Base-by-base conservation (phyloP, 2,888 invertebrate genomes). In the Eupithecia subumbrata region DNA sequence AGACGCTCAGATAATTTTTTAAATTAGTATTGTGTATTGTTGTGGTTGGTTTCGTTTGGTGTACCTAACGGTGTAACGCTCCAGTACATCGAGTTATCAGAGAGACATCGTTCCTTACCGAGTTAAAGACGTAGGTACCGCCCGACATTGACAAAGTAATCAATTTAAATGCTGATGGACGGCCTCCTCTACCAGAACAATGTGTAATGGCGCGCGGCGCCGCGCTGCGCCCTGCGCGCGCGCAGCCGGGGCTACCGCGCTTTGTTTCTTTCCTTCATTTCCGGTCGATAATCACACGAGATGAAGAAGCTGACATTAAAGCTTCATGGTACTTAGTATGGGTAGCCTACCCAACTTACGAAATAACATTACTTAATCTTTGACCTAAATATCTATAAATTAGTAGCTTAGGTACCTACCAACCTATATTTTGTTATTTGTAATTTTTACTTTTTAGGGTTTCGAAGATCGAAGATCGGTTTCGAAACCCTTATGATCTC, bases 201-300 rank as follows among this genome's bases (percentile, higher is more conserved):
- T 56, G 52, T 30, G 30, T 63, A 30, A 63, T 63, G 30, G 25
- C 30, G 63, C 30, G 30, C 25, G 5, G 18, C 43, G 43, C 14
- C 14, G 43, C 40, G 40, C 40, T 40, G 22, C 60, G 11, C 22
- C n/a, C 60, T 7, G 60, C 60, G 22, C 60, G 11, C 60, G 60
- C 60, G 25, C 22, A 14, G 43, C 43, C 22, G 12, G 3, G 30
- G 30, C 60, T 0, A 25, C 2, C 25, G 2, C 25, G 63, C 16
- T 30, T 63, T 63, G 63, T 30, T 56, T 56, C 56, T 63, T 63
- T 85, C 82, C 83, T 82, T 78, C 79, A 80, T 81, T 81, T 86
- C 87, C 85, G 83, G 82, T 71, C 60, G 25, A 0, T 43, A 30
- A 63, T 34, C 14, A 68, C 14, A 12, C 2, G 4, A 52, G 11